Evolutionary conservation across 2,113 vertebrate genomes (phyloP).

Genomic region (Myotis davidii): DNA sequence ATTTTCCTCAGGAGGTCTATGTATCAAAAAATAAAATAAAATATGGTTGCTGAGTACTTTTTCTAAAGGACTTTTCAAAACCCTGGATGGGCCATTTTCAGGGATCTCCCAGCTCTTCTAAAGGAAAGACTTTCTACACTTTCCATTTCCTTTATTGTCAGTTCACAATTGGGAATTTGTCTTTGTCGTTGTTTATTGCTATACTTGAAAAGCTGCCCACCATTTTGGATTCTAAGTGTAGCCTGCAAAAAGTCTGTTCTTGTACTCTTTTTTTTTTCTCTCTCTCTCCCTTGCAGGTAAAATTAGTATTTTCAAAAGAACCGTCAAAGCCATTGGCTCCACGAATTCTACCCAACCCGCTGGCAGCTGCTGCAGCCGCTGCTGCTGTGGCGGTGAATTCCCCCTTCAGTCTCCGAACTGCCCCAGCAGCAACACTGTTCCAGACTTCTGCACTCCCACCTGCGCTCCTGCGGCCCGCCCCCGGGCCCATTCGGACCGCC

Average conservation of each 20-base stretch:
- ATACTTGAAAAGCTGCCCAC: not conserved
- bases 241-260: slow-evolving; percentile 48
- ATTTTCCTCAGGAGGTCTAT: not conserved
- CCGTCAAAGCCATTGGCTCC: slow-evolving; percentile 90
- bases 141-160: not conserved
- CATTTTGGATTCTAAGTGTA: not conserved
- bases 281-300: slow-evolving; percentile 87
- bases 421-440: slow-evolving; percentile 91
- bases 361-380: slow-evolving; percentile 91
- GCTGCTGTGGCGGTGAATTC: slow-evolving; percentile 91
- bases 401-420: slow-evolving; percentile 91
- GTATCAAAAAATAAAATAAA: not conserved
- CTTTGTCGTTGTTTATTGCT: not conserved
- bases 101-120: not conserved
- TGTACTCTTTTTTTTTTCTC: slow-evolving; percentile 55
- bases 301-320: slow-evolving; percentile 93
- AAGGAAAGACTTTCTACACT: not conserved
- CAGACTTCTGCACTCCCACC: slow-evolving; percentile 92
- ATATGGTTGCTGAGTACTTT: not conserved
- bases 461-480: slow-evolving; percentile 94
- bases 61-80: not conserved
- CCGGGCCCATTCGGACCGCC: slow-evolving; percentile 95
- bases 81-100: not conserved
- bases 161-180: not conserved
- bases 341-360: slow-evolving; percentile 92